Evolutionary conservation across 2,888 invertebrate species (phyloP), one percentile per base, ranked within the genome.

Genomic region (Chrysolina americana): DNA sequence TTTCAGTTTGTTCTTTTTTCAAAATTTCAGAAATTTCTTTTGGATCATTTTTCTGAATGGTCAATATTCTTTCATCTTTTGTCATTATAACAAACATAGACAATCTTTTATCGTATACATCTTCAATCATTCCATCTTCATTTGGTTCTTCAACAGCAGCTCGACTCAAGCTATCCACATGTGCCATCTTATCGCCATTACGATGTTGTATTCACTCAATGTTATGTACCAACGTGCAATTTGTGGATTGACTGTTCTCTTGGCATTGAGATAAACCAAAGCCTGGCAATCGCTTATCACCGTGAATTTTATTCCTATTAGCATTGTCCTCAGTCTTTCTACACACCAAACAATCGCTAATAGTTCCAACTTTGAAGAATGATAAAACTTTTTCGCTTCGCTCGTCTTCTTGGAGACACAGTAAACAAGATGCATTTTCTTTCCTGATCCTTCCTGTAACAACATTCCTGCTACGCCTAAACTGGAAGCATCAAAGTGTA

Each of bases 221-320:
- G 73, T 66, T 19, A 64, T 41, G 50, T 70, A 78, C 82, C 82
- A 82, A 48, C 82, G 50, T 11, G 79, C 79, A 19, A 82, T 76
- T 65, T 82, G 79, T 9, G 81, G 79, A 65, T 81, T 78, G 8
- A 80, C 10, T n/a, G 66, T 82, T 74, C 80, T 82, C 36, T 79
- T 74, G 0, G 70, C 69, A 44, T 83, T 81, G 10, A 82, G 65
- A 71, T 79, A 80, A 0, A 80, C 68, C 4, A 84, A 56, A 1
- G 82, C 81, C 71, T 82, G 82, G 68, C 83, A 83, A 75, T 85
- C 85, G 0, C 81, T 83, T 0, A 82, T 69, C 9, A 85, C 73
- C 28, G 74, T 82, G 65, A 84, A 81, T 44, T 70, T 62, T 6
- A 83, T 79, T 6, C 80, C 80, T 19, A 83, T 69, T 9, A 83